Evolutionary conservation across 2,797 vertebrate species (phyloP).

Genomic region (Chiropotes sagulatus): DNA sequence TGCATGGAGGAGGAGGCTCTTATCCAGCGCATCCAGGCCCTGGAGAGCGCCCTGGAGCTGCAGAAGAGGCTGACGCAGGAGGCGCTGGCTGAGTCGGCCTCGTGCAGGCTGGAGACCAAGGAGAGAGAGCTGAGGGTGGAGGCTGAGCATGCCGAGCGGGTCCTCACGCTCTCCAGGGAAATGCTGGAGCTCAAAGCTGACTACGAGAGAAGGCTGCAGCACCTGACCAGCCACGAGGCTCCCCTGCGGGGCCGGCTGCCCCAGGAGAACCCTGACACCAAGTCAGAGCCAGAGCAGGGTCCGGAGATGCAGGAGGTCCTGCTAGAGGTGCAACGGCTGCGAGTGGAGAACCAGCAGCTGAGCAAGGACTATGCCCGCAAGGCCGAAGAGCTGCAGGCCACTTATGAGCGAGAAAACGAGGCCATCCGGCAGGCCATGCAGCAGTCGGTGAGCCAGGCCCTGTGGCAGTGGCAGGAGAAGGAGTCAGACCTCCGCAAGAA

Average conservation of each 20-base stretch:
- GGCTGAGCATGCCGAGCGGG: slow-evolving; percentile 74
- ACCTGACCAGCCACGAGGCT: slow-evolving; percentile 81
- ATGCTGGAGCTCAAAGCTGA: slow-evolving; percentile 84
- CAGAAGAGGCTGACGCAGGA: slow-evolving; percentile 90
- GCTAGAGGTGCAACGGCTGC: slow-evolving; percentile 84
- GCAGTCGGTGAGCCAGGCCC: slow-evolving; percentile 87
- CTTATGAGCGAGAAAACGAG: slow-evolving; percentile 86
- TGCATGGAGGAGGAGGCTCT: slow-evolving; percentile 83
- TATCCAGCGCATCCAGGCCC: slow-evolving; percentile 89
- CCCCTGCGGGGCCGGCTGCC: slow-evolving; percentile 82
- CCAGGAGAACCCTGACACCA: slow-evolving; percentile 80
- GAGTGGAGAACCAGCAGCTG: slow-evolving; percentile 81
- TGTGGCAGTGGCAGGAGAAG: slow-evolving; percentile 90
- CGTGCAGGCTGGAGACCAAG: slow-evolving; percentile 85
- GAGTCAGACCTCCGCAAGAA: slow-evolving; percentile 91
- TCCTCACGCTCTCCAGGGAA: slow-evolving; percentile 80
- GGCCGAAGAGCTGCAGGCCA: slow-evolving; percentile 85
- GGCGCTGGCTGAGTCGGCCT: slow-evolving; percentile 83
- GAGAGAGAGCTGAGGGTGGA: slow-evolving; percentile 87
- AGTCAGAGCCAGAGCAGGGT: slow-evolving; percentile 79
- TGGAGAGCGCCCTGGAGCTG: slow-evolving; percentile 92
- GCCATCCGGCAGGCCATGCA: slow-evolving; percentile 86
- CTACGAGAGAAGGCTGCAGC: slow-evolving; percentile 86
- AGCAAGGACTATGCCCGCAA: slow-evolving; percentile 76
- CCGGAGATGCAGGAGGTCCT: slow-evolving; percentile 79